Percentiles rank a stretch among this genome's conserved stretches.
Conservation (phyloP, 2,113 vertebrate genomes). For the Ailurus styani region DNA sequence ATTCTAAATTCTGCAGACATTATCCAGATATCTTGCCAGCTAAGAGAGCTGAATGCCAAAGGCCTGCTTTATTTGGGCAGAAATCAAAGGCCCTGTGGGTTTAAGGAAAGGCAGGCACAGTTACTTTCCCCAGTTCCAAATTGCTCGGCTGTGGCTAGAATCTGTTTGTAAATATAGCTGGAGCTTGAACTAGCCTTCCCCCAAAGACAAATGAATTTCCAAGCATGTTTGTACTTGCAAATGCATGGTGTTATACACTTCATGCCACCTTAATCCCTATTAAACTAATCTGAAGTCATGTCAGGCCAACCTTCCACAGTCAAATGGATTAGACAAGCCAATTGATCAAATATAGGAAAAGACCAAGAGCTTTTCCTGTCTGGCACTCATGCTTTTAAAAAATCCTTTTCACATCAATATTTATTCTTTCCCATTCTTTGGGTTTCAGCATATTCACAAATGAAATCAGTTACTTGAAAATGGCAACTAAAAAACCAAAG, state of each 20-base stretch:
- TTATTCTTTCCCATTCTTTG: conserved; percentile 72
- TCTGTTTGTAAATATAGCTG: conserved; percentile 73
- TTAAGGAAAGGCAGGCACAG: conserved; percentile 74
- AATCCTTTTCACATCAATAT: conserved; percentile 69
- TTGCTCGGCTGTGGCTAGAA: conserved; percentile 50
- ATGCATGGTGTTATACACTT: conserved; percentile 77
- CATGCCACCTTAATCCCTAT: conserved; percentile 80
- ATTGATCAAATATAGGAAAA: conserved; percentile 78
- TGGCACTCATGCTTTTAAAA: conserved; percentile 57
- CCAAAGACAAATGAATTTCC: conserved; percentile 77
- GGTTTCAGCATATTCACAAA: conserved; percentile 73
- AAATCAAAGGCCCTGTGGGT: conserved; percentile 75
- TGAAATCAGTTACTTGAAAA: conserved; percentile 73
- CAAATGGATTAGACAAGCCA: conserved; percentile 83
- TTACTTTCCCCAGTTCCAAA: conserved; percentile 39
- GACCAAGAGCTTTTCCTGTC: conserved; percentile 64
- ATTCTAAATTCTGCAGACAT: conserved; percentile 79
- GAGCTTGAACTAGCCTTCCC: conserved; percentile 70
- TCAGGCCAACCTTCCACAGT: conserved; percentile 77
- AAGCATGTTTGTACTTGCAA: conserved; percentile 76
- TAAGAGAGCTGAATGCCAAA: conserved; percentile 75
- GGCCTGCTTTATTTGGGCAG: conserved; percentile 81
- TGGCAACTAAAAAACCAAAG: conserved; percentile 28
- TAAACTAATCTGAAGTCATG: conserved; percentile 82
- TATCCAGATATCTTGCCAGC: conserved; percentile 79